Base-by-base conservation (phyloP, 2,888 invertebrate genomes). In the Synanthedon tipuliformis region DNA sequence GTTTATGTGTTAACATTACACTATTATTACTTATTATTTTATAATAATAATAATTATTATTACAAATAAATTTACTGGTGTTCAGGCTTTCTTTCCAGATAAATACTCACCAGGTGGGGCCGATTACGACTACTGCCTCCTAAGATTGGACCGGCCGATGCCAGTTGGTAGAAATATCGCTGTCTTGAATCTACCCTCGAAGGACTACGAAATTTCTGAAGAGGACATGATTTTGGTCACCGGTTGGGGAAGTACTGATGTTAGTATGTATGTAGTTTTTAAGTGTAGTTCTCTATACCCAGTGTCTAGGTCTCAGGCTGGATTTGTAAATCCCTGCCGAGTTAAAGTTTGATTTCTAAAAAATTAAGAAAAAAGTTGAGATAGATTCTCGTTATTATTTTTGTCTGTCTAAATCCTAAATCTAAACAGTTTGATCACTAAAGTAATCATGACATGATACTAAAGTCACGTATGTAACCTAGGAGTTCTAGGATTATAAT, bases 211-310 rank as follows among this genome's bases (percentile, higher is more conserved):
- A 7, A 63, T 79, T 41, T 78, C 81, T 27, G 62, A 75, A 2
- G 75, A 68, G 0, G 87, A 87, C 50, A 76, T 86, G 1, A 66
- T 86, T 1, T 78, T 87, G 2, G 85, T 86, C 0, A 75, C 83
- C 1, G 86, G 87, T 0, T 87, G 86, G 86, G 86, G 86, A 0
- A 86, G 86, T 41, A 87, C 85, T 51, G 78, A 84, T 63, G 86
- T 86, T 48, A 76, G 76, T 60, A 48, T 45, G 0, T 34, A 34
- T 45, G 0, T 34, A 34, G 10, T 10, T 7, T 34, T 34, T 8
- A 34, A 34, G 34, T 8, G 34, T 34, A 34, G 10, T 34, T 34
- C 34, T 34, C 8, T 0, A 5, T 7, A 34, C 34, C 10, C 34
- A 34, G 34, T 34, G 34, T 34, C 34, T n/a, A n/a, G n/a, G n/a